Conservation (phyloP, 2,797 vertebrate species). For the Manis pentadactyla region DNA sequence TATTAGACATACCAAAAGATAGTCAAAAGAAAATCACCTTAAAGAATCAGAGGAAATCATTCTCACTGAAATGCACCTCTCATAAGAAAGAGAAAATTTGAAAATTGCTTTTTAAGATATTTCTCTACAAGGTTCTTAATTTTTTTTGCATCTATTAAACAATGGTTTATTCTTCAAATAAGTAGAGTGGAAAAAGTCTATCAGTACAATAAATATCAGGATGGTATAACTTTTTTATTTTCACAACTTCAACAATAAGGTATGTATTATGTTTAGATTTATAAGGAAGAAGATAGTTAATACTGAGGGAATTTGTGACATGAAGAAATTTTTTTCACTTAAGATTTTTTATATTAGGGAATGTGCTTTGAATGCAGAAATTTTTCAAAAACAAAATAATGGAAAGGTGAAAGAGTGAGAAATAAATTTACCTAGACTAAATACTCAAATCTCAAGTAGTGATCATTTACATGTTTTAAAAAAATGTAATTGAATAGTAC, state of each 20-base stretch:
- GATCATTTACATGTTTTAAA: background rate
- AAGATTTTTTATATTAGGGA: background rate
- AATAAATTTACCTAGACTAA: background rate
- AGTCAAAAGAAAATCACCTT: constrained; percentile 38
- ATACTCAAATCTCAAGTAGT: background rate
- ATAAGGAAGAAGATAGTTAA: background rate
- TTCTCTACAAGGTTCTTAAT: constrained; percentile 25
- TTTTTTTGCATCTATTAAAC: background rate
- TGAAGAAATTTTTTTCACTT: background rate
- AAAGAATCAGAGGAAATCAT: background rate
- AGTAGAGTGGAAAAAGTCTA: background rate
- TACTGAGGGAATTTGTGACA: background rate
- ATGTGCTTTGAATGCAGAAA: background rate
- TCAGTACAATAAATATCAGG: background rate
- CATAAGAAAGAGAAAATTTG: background rate
- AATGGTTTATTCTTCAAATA: background rate
- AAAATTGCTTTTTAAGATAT: constrained; percentile 29
- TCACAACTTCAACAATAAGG: background rate
- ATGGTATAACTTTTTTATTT: background rate
- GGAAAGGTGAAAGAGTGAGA: background rate
- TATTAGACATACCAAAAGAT: background rate
- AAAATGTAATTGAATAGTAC: background rate
- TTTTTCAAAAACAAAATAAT: background rate
- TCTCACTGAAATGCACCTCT: background rate
- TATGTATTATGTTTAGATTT: background rate